Evolutionary conservation across 2,113 vertebrate species (phyloP).

Genomic region (Gavia stellata): DNA sequence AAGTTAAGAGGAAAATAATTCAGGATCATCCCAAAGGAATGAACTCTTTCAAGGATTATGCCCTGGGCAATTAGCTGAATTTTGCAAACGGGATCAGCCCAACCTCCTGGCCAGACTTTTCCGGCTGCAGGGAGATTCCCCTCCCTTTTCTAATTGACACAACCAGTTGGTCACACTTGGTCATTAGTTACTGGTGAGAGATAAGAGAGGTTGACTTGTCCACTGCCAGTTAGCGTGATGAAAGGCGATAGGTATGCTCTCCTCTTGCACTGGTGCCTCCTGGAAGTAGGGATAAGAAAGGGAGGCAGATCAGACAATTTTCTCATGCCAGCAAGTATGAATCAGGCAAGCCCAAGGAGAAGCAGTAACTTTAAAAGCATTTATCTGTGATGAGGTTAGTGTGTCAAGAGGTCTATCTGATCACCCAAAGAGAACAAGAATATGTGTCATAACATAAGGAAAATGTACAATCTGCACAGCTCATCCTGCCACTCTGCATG

Average conservation of each 20-base stretch:
- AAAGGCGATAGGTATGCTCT: background rate
- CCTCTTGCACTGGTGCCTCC: background rate
- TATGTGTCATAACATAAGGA: rapidly evolving
- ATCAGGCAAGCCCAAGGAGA: background rate
- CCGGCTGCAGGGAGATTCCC: background rate
- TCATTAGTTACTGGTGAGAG: background rate
- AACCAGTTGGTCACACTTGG: background rate
- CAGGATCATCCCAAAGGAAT: background rate
- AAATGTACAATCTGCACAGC: background rate
- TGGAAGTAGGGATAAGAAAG: background rate
- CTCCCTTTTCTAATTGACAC: background rate
- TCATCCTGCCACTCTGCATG: background rate
- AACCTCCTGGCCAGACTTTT: background rate
- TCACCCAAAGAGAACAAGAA: background rate
- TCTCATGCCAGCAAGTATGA: background rate
- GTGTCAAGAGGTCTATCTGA: background rate
- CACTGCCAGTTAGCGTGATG: background rate
- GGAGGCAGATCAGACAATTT: background rate
- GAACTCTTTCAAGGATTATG: background rate
- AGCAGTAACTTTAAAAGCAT: background rate
- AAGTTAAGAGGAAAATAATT: background rate
- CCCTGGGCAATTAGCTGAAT: background rate
- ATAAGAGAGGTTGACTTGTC: background rate
- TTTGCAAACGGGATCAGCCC: background rate
- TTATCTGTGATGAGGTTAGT: background rate